phyloP scores from a whole-genome alignment of 1,140 invertebrate genomes.

The Phymastichus coffea region DNA sequence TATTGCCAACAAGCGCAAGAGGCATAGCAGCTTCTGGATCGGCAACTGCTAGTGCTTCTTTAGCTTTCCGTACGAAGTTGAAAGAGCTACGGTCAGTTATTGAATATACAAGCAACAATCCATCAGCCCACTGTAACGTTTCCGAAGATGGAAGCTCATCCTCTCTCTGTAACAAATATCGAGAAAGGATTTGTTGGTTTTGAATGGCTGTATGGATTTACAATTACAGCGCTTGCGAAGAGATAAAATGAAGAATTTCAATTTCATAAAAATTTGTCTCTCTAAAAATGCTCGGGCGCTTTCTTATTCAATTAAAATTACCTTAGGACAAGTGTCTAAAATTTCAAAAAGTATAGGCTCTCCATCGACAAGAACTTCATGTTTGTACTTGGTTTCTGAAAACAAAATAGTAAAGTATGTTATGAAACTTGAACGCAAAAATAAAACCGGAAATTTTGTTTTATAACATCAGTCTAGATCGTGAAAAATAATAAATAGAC shows the following conservation, averaged over 20 bases:
- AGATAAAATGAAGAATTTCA: too few species aligned
- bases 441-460: background rate
- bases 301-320: too few species aligned
- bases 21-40: constrained; percentile 67
- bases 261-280: too few species aligned
- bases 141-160: constrained; percentile 77
- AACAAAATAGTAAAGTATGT: constrained; percentile 40
- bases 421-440: background rate
- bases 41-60: constrained; percentile 67
- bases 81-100: constrained; percentile 87
- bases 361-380: constrained; percentile 86
- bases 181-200: too few species aligned
- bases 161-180: constrained; percentile 59
- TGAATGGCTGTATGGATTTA: too few species aligned
- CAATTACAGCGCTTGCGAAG: too few species aligned
- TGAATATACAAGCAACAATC: constrained; percentile 85
- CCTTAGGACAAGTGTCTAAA: constrained; percentile 88
- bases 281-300: constrained; percentile 1
- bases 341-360: constrained; percentile 91
- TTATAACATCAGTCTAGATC: too few species aligned
- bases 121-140: constrained; percentile 84
- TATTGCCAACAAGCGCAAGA: constrained; percentile 82
- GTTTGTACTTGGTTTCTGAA: constrained; percentile 87
- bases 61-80: constrained; percentile 76
- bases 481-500: too few species aligned